Base-by-base conservation (phyloP, 2,113 vertebrate species). In the Corythaixoides concolor region DNA sequence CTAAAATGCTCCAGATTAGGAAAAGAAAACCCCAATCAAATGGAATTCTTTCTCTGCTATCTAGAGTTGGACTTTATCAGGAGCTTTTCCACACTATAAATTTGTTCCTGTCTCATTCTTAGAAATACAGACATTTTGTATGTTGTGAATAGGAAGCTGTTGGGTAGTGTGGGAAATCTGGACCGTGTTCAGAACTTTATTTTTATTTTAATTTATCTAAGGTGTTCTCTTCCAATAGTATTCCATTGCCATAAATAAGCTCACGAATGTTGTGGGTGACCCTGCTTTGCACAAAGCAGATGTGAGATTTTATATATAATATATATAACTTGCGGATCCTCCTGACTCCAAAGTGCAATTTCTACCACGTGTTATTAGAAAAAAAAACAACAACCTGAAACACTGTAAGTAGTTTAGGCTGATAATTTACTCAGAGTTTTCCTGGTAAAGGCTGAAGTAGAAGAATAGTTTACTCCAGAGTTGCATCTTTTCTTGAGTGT, bases 251-350 rank as follows among this genome's bases (percentile, higher is more conserved):
- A 11, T 43, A 52, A 69, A 26, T 43, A 55, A 6, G 4, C 70
- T 80, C 9, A 27, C 21, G 8, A 49, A 37, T 3, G 1, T 58
- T 19, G 6, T 33, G 56, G 21, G 1, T 80, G 37, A 74, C 16
- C 16, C 28, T 81, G 18, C 17, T 30, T 77, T 84, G 26, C 27
- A 21, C 23, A 82, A 64, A 43, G 39, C 10, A 78, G 75, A 30
- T 0, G 0, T 68, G 22, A n/a, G 32, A 37, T 74, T 84, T 84
- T 53, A n/a, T n/a, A n/a, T n/a, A n/a, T n/a, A n/a, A 16, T 47
- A 50, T n/a, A 10, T 41, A 24, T 7, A 52, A 45, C 32, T 69
- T 53, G 33, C 17, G 86, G 55, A 41, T 66, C 17, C 9, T 75
- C 32, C 20, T 59, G 21, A 63, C 45, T 79, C 18, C 26, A n/a